Conservation (phyloP, 2,797 vertebrate genomes). For the Sebastiscus albofasciatus region DNA sequence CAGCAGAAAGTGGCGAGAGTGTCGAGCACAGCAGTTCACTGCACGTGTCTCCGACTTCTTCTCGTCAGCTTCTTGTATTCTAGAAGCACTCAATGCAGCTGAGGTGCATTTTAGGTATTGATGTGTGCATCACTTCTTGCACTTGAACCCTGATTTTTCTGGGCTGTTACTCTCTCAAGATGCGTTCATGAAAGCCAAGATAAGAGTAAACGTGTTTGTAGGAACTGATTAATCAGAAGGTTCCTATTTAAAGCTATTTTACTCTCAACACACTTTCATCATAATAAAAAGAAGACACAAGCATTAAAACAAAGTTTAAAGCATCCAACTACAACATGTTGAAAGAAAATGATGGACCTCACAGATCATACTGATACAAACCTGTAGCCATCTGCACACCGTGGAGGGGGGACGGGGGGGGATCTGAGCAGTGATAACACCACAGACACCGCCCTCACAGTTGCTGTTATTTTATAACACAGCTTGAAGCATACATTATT, state of each 20-base stretch:
- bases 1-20: background rate
- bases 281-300: background rate
- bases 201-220: background rate
- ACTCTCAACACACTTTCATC: background rate
- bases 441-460: background rate
- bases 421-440: background rate
- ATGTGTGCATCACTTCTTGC: background rate
- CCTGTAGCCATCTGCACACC: background rate
- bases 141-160: background rate
- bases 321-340: background rate
- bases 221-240: background rate
- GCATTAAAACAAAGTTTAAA: background rate
- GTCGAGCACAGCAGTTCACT: background rate
- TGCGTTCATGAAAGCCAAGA: background rate
- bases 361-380: background rate
- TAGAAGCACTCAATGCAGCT: background rate
- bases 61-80: background rate
- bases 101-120: background rate
- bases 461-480: constrained; percentile 23
- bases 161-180: background rate
- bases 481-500: constrained; percentile 55
- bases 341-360: background rate
- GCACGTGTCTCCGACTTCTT: background rate
- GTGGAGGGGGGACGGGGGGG: background rate
- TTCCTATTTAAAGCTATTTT: background rate